Evolutionary conservation across 2,888 invertebrate species (phyloP).

Genomic region (Phymatocera aterrima): DNA sequence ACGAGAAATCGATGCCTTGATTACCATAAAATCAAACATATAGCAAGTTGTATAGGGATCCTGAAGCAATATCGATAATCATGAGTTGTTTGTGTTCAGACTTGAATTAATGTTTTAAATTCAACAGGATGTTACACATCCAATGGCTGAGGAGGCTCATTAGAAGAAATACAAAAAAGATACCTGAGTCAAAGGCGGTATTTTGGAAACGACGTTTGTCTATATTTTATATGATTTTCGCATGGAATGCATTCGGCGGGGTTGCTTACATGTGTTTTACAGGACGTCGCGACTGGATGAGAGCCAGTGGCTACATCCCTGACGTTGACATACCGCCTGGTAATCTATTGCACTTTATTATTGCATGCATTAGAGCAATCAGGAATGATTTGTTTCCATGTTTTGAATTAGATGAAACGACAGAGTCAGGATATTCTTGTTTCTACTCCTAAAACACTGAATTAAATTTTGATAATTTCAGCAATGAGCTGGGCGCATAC

Average conservation of each 20-base stretch:
- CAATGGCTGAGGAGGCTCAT: slow-evolving; percentile 33
- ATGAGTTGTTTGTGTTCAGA: neutral
- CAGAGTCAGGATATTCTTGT: no score
- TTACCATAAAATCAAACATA: no score
- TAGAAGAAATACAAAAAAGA: slow-evolving; percentile 46
- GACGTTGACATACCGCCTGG: slow-evolving; percentile 14
- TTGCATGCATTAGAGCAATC: neutral
- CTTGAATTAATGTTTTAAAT: neutral
- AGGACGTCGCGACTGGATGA: neutral
- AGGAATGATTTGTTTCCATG: no score
- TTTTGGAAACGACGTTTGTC: slow-evolving; percentile 48
- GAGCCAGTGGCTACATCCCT: slow-evolving; percentile 4
- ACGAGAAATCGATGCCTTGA: no score
- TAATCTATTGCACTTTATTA: slow-evolving; percentile 10
- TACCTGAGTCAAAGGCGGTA: slow-evolving; percentile 26
- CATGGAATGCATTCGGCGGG: slow-evolving; percentile 52
- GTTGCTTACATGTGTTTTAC: neutral
- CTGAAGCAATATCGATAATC: neutral
- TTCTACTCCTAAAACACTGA: neutral
- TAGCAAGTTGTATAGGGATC: no score
- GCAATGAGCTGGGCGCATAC: slow-evolving; percentile 78
- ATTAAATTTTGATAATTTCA: slow-evolving; percentile 67
- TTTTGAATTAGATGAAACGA: no score
- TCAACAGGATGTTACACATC: slow-evolving; percentile 14
- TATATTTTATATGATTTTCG: slow-evolving; percentile 48